Percentiles rank a stretch among this genome's conserved stretches.
phyloP scores from a whole-genome alignment of 2,113 vertebrate genomes.

The Cyprinodon brontotheroides region DNA sequence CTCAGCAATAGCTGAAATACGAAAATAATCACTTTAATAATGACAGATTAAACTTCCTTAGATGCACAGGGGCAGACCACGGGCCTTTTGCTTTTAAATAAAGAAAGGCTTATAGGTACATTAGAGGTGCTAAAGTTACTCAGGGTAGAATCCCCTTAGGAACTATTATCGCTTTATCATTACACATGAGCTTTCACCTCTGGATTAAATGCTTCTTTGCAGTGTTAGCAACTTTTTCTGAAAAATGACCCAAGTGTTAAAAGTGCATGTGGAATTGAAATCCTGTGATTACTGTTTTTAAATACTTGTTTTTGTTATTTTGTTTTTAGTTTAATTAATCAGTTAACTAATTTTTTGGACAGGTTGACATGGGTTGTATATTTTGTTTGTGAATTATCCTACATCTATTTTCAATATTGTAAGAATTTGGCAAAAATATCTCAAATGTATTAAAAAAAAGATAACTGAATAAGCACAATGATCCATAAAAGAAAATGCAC shows the following conservation, averaged over 20 bases:
- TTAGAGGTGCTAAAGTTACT: not conserved
- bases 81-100: not conserved
- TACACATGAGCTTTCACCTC: not conserved
- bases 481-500: too few relatives aligned
- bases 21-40: constrained; percentile 20
- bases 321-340: not conserved
- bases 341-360: too few relatives aligned
- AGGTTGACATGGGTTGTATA: too few relatives aligned
- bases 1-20: constrained; percentile 39
- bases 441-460: too few relatives aligned
- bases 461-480: too few relatives aligned
- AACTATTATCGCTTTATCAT: not conserved
- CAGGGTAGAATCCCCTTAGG: not conserved
- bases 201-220: not conserved
- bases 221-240: not conserved
- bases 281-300: not conserved
- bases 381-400: too few relatives aligned
- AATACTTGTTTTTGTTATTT: not conserved
- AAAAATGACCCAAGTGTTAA: not conserved
- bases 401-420: too few relatives aligned
- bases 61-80: not conserved
- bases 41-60: not conserved
- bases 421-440: too few relatives aligned
- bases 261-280: not conserved
- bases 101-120: not conserved